Evolutionary conservation across 2,888 invertebrate genomes (phyloP).

Genomic region (Megalurothrips usitatus): DNA sequence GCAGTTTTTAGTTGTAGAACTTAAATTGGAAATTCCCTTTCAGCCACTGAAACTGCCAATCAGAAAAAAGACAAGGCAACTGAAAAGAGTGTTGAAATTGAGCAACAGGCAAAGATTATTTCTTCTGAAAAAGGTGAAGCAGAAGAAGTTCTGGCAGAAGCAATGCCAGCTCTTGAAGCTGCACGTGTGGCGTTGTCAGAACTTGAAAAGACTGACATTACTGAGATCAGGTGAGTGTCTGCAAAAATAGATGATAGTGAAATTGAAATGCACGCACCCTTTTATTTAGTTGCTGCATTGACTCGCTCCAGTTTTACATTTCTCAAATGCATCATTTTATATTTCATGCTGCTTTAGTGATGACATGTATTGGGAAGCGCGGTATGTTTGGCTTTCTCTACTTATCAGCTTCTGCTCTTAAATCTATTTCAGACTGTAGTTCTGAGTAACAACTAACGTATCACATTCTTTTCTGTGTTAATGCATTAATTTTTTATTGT

Average conservation of each 20-base stretch:
- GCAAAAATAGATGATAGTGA: constrained; percentile 36
- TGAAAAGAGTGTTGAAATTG: constrained; percentile 75
- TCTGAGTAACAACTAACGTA: neutral
- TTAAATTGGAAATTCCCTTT: constrained; percentile 17
- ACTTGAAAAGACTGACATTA: constrained; percentile 84
- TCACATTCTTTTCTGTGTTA: constrained; percentile 23
- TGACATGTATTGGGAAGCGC: neutral
- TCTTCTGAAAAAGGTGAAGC: constrained; percentile 78
- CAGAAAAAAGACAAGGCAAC: constrained; percentile 76
- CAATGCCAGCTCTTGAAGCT: constrained; percentile 77
- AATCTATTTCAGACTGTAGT: neutral
- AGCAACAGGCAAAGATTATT: constrained; percentile 73
- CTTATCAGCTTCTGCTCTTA: neutral
- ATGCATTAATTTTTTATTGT: neutral
- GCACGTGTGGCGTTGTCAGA: constrained; percentile 75
- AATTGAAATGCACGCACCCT: neutral
- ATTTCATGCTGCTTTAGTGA: neutral
- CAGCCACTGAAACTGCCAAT: constrained; percentile 64
- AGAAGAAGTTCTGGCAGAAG: constrained; percentile 71
- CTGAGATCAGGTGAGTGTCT: constrained; percentile 64
- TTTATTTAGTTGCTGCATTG: neutral
- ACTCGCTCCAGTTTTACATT: too few species aligned
- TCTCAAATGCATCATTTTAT: too few species aligned
- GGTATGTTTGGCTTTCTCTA: neutral
- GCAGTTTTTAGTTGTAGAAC: neutral